These are phyloP conservation scores for Catocala nupta DNA, from an alignment of 2,888 invertebrate genomes.

Conservation along the genomic window DNA sequence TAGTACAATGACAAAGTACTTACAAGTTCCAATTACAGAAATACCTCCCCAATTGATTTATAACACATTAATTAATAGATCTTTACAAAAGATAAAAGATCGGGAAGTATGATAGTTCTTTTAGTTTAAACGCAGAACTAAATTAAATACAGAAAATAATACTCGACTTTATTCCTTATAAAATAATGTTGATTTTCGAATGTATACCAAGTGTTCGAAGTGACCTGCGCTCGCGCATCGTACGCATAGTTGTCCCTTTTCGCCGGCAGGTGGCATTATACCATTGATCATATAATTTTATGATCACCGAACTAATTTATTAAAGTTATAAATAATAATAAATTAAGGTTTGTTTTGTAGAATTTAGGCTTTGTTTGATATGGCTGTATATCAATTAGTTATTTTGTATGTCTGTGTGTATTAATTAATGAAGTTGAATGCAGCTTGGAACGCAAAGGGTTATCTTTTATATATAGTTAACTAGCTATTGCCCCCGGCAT, in stretches of 20 bases:
- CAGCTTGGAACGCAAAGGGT: no score
- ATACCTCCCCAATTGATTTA: slow-evolving; percentile 50
- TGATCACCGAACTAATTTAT: slow-evolving; percentile 64
- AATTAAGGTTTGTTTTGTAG: slow-evolving; percentile 41
- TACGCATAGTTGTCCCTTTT: slow-evolving; percentile 50
- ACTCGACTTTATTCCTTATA: neutral
- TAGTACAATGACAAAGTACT: slow-evolving; percentile 18
- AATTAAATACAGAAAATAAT: no score
- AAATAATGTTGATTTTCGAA: slow-evolving; percentile 29
- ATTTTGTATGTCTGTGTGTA: no score
- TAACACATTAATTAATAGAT: slow-evolving; percentile 51
- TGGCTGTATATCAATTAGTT: no score
- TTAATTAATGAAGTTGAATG: neutral
- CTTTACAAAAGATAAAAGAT: slow-evolving; percentile 46
- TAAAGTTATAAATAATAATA: slow-evolving; percentile 64
- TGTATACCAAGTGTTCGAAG: slow-evolving; percentile 20
- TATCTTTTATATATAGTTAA: no score
- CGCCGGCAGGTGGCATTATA: slow-evolving; percentile 73
- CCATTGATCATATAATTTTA: slow-evolving; percentile 76
- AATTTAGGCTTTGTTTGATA: slow-evolving; percentile 1
- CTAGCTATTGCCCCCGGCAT: neutral
- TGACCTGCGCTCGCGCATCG: slow-evolving; percentile 43
- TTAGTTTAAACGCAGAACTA: slow-evolving; percentile 7
- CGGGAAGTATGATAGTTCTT: slow-evolving; percentile 34
- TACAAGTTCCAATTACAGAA: slow-evolving; percentile 32